Base-by-base conservation (phyloP, 2,888 invertebrate species). In the Erebia palarica region DNA sequence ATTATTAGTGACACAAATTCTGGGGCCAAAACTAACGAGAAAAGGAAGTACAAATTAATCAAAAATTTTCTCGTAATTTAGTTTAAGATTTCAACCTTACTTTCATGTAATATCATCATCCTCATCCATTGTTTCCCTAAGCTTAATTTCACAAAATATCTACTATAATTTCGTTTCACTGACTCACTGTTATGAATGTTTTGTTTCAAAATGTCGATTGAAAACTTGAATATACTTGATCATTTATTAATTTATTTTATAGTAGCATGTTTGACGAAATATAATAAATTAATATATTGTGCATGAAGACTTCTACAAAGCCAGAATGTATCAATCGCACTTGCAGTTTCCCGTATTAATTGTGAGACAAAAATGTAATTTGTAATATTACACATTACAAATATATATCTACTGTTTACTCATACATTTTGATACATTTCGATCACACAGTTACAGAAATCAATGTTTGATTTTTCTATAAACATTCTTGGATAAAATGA, bases 11-110 rank as follows among this genome's bases (percentile, higher is more conserved):
- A 88, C 86, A 87, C 81, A 86, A 86, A 85, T 84, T 89, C 88
- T 85, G 91, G 92, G 91, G 90, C 91, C 91, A 91, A 91, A 76
- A 86, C 77, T 81, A 86, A 88, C 89, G 90, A 88, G 87, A 86
- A 86, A 81, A 84, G 84, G 83, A 86, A 91, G 91, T 91, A 91
- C 91, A 92, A 92, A 90, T 86, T 86, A 84, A 84, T 83, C 81
- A 86, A 86, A 84, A 82, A 72, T 76, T 84, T 86, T 87, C 86
- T 89, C 86, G 86, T 87, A 82, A 85, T 89, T 90, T 85, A 87
- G 86, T 90, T 89, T 88, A 87, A 85, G 84, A 78, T 80, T 72
- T 75, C 66, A 69, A 68, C 55, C 57, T 36, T 65, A 72, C 68
- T 69, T 71, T 71, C 74, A 72, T 71, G 58, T 66, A 55, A 5